Evolutionary conservation across 2,113 vertebrate species (phyloP).

Genomic region (Lontra canadensis): DNA sequence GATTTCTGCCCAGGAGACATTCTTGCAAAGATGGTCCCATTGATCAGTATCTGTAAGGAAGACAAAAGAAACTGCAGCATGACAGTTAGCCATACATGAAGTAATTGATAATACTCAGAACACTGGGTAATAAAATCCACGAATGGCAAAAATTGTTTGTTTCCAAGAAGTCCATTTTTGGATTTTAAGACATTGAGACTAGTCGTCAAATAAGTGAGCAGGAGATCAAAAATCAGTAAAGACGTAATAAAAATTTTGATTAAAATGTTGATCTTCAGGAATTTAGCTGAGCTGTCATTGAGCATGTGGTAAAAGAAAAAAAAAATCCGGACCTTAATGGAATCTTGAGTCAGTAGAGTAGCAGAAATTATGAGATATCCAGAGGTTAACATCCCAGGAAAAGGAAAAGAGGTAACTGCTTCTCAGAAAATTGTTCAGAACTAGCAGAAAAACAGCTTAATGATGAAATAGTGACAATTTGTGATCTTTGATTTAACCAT

Average conservation of each 20-base stretch:
- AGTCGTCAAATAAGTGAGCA: not conserved
- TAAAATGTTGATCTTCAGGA: not conserved
- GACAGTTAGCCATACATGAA: not conserved
- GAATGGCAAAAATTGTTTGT: not conserved
- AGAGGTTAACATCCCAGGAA: not conserved
- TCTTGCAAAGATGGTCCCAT: slow-evolving; percentile 88
- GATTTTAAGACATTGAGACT: not conserved
- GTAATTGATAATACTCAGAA: not conserved
- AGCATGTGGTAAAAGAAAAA: not conserved
- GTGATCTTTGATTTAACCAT: not conserved
- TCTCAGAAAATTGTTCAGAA: not conserved
- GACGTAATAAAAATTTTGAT: not conserved
- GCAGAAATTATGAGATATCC: not conserved
- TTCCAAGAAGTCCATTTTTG: not conserved
- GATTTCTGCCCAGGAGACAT: slow-evolving; percentile 89
- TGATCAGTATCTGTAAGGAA: slow-evolving; percentile 84
- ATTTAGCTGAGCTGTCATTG: not conserved
- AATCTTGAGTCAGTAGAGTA: not conserved
- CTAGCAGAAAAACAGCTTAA: not conserved
- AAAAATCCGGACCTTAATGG: not conserved
- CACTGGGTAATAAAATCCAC: not conserved
- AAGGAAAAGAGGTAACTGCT: not conserved
- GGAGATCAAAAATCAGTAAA: not conserved
- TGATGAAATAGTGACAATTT: not conserved
- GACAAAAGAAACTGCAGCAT: not conserved